phyloP scores from a whole-genome alignment of 2,888 invertebrate genomes.

The Norana najaformis region DNA sequence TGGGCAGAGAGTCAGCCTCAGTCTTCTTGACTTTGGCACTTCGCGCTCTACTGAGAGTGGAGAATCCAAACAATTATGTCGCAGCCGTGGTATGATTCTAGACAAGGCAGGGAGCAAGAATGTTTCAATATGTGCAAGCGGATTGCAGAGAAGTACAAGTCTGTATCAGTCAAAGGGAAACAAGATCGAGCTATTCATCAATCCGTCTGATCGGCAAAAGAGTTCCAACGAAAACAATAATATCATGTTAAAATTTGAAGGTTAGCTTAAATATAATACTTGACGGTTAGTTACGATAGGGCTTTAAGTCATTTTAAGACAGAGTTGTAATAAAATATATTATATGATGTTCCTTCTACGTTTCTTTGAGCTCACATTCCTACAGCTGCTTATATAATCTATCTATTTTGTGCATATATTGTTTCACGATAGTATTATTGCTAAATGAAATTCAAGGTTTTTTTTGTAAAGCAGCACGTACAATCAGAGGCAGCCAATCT shows the following conservation, averaged over 20 bases:
- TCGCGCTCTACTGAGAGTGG: background rate
- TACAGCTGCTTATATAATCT: no score
- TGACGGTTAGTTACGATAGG: background rate
- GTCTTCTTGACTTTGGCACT: background rate
- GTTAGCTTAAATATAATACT: background rate
- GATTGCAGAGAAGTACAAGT: background rate
- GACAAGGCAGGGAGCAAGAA: background rate
- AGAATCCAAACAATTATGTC: background rate
- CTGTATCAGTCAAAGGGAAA: constrained; percentile 6
- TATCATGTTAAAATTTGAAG: background rate
- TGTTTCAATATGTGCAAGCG: background rate
- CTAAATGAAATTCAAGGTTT: no score
- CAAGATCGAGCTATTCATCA: background rate
- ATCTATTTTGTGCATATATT: no score
- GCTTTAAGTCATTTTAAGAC: no score
- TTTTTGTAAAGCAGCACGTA: no score
- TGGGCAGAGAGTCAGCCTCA: background rate
- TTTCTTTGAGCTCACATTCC: no score
- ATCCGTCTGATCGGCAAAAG: background rate
- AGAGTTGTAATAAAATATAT: no score
- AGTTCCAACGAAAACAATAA: background rate
- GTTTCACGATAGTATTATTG: no score
- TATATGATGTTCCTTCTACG: no score
- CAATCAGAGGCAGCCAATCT: no score
- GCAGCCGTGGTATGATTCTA: background rate